Evolutionary conservation across 2,888 invertebrate species (phyloP), one percentile per base, ranked within the genome.

Genomic region (Zaprionus bogoriensis): DNA sequence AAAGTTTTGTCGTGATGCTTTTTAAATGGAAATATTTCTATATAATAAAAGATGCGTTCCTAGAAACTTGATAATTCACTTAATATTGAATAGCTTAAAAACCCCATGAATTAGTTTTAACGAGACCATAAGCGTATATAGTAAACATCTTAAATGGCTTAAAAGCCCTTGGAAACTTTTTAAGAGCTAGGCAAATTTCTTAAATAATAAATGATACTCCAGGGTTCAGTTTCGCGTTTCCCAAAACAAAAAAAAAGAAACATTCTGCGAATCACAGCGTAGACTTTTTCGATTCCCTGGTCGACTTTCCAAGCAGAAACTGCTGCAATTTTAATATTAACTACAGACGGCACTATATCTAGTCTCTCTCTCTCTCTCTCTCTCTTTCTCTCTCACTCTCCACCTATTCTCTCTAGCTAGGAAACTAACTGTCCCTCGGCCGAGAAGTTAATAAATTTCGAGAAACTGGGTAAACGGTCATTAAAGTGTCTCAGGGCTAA

Each of bases 401-500:
- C 9, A 9, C 1, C 27, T 27, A 2, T 3, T 14, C 3, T 32
- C 7, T 36, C 17, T 36, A 36, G 32, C 14, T 7, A 14, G 17
- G 17, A 32, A 32, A 32, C 32, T 32, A 32, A 32, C 14, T 14
- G 14, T 4, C 32, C 12, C 7, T 14, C 14, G 4, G 30, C 32
- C 32, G 32, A 5, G 7, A 36, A 36, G 32, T 36, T 36, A 36
- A 36, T 36, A 36, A 36, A 36, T 36, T 36, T 36, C 27, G 2
- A 3, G n/a, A 17, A 36, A 36, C 32, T 36, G 32, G 32, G 14
- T 45, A 46, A 48, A 53, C 54, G 46, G 17, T 32, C 32, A 51
- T 65, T 65, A 64, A 48, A 55, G 32, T 46, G 54, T 60, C 51
- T 44, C 39, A 32, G 32, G n/a, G 38, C 38, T 47, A 44, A 51